Evolutionary conservation across 2,113 vertebrate species (phyloP).

Genomic region (Phodopus roborovskii): DNA sequence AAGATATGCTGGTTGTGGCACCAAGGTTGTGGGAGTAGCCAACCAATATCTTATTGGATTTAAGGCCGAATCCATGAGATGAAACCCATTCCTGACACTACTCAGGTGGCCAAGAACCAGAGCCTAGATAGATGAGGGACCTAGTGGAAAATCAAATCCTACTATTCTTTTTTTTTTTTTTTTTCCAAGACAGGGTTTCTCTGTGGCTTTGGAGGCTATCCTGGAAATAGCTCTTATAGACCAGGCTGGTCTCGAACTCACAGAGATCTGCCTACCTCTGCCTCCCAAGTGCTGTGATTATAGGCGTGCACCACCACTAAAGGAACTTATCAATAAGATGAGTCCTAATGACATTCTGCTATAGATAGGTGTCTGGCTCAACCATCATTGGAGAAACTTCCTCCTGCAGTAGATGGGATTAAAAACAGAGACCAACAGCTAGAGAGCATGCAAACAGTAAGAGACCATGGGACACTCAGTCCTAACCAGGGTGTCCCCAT

Average conservation of each 20-base stretch:
- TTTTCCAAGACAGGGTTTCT: no score
- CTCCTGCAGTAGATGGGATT: background rate
- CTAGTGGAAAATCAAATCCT: background rate
- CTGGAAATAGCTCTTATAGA: no score
- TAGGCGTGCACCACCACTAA: background rate
- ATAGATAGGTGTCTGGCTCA: background rate
- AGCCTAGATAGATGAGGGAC: background rate
- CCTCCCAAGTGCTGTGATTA: no score
- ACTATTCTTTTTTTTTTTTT: background rate
- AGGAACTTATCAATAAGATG: background rate
- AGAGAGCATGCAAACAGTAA: background rate
- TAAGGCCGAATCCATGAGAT: background rate
- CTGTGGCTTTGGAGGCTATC: no score
- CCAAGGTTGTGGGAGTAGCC: background rate
- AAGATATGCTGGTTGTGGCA: background rate
- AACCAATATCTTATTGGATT: background rate
- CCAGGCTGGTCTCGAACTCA: no score
- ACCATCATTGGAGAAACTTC: background rate
- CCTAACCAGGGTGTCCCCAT: background rate
- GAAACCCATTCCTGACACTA: background rate
- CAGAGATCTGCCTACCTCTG: no score
- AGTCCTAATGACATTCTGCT: background rate
- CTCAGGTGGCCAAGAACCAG: background rate
- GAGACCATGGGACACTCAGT: background rate
- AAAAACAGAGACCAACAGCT: background rate